phyloP scores from a whole-genome alignment of 2,113 vertebrate species.

The Chiloscyllium plagiosum region DNA sequence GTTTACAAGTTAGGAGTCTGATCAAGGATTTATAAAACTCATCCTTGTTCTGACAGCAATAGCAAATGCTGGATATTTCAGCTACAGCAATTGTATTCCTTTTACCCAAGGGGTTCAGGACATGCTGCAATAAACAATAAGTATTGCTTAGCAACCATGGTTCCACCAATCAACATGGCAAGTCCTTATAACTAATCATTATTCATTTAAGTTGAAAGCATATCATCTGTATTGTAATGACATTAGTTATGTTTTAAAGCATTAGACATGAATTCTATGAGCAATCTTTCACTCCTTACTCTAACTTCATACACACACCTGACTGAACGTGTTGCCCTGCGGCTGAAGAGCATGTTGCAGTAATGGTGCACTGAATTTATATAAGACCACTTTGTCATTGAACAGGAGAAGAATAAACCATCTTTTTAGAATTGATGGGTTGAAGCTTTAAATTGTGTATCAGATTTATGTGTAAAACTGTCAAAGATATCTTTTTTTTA shows the following conservation, averaged over 20 bases:
- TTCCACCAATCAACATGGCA: not conserved
- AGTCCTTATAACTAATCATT: not conserved
- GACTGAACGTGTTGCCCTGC: not conserved
- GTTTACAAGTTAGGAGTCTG: not conserved
- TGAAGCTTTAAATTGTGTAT: not conserved
- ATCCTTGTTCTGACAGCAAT: not conserved
- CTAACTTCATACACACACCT: not conserved
- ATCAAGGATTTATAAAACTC: not conserved
- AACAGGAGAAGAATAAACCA: constrained; percentile 7
- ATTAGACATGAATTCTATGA: not conserved
- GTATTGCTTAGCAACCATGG: not conserved
- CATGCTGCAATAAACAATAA: not conserved
- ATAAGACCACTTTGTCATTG: not conserved
- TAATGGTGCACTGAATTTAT: not conserved
- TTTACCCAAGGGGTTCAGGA: not conserved
- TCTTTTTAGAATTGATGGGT: not conserved
- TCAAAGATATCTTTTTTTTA: too few species aligned
- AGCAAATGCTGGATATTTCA: not conserved
- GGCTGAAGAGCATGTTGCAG: not conserved
- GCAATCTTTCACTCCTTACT: not conserved
- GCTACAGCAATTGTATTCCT: not conserved
- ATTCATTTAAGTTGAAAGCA: not conserved
- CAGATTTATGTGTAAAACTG: not conserved
- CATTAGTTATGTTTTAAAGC: not conserved
- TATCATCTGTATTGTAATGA: not conserved